Conservation (phyloP, 92 coral and sea anemone species). For the Diadumene lineata region DNA sequence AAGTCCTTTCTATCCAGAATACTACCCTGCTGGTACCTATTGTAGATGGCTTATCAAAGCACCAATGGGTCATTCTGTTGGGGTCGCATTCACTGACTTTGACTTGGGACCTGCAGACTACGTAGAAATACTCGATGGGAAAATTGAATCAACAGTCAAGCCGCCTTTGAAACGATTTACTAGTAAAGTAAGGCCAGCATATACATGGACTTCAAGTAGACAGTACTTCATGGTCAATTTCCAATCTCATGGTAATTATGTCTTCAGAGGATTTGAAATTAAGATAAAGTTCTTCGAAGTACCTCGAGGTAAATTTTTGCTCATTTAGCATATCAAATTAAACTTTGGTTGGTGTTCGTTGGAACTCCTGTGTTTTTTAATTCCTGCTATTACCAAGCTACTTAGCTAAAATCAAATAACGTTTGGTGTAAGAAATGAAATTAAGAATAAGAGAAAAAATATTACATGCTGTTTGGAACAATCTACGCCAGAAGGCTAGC, state of each 20-base stretch:
- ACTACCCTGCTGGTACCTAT: background rate
- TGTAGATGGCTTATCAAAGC: background rate
- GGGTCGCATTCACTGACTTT: background rate
- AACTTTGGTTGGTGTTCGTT: no score
- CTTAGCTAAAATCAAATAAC: no score
- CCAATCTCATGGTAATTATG: background rate
- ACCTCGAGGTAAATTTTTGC: background rate
- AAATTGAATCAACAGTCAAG: background rate
- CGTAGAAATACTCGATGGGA: background rate
- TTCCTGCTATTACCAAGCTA: no score
- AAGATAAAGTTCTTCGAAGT: background rate
- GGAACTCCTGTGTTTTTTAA: no score
- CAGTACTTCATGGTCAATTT: background rate
- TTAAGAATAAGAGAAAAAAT: no score
- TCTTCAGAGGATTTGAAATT: background rate
- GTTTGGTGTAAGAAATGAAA: no score
- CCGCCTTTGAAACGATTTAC: background rate
- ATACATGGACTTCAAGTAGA: background rate
- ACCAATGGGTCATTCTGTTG: background rate
- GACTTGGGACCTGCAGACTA: background rate
- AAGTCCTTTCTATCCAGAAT: background rate
- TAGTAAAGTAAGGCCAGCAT: background rate
- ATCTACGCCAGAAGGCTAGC: no score
- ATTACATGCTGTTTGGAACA: no score
- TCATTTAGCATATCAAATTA: no score